Conservation (phyloP, 2,888 invertebrate species). For the Ophion costatus region DNA sequence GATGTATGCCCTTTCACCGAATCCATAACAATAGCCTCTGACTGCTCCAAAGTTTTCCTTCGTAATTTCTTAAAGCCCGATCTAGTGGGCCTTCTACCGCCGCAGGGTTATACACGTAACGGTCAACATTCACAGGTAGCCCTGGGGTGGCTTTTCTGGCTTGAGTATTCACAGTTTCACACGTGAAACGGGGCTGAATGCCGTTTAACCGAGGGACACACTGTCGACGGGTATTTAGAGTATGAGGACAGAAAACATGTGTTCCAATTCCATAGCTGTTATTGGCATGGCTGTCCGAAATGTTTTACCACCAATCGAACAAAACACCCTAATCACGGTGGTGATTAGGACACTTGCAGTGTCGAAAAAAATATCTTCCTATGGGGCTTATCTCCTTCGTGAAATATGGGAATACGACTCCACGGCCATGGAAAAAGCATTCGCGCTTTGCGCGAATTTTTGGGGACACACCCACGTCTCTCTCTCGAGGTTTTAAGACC, state of each 20-base stretch:
- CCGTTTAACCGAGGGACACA: slow-evolving; percentile 4
- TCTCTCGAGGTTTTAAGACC: too few relatives aligned
- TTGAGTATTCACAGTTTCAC: slow-evolving; percentile 23
- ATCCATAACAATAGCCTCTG: slow-evolving; percentile 54
- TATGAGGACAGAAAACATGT: background rate
- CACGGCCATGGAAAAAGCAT: too few relatives aligned
- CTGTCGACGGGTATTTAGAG: slow-evolving; percentile 48
- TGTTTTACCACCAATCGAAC: background rate
- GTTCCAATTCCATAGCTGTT: slow-evolving; percentile 59
- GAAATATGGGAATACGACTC: too few relatives aligned
- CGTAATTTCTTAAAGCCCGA: slow-evolving; percentile 38
- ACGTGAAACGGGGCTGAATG: slow-evolving; percentile 27
- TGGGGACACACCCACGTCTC: too few relatives aligned
- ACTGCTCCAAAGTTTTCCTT: slow-evolving; percentile 41
- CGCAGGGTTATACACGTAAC: slow-evolving; percentile 25
- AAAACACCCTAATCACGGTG: too few relatives aligned
- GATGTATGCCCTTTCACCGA: slow-evolving; percentile 72
- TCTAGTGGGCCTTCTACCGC: slow-evolving; percentile 41
- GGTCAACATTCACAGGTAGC: slow-evolving; percentile 47
- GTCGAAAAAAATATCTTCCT: too few relatives aligned
- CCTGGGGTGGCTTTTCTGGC: slow-evolving; percentile 35
- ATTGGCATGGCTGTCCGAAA: slow-evolving; percentile 49
- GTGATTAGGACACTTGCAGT: too few relatives aligned
- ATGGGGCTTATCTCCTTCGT: too few relatives aligned
- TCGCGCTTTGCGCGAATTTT: too few relatives aligned